Evolutionary conservation across 2,888 invertebrate genomes (phyloP), one percentile per base, ranked within the genome.

Genomic region (Hydroisotoma schaefferi): DNA sequence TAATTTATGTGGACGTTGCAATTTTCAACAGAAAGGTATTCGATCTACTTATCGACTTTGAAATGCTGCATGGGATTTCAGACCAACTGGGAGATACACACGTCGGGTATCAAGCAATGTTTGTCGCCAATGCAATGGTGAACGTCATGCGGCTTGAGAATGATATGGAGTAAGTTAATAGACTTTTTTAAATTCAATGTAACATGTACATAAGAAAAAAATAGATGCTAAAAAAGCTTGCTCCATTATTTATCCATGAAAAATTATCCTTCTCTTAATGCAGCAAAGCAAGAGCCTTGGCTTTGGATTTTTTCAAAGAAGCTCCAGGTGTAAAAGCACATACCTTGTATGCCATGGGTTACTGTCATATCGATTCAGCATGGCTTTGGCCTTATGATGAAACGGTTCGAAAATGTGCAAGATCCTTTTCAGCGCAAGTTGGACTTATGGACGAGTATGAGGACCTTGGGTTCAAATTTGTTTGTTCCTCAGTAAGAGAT

Each of bases 381-480:
- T 81, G 81, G 81, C 71, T 81, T 54, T 81, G 81, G 81, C 77
- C 79, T 0, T 80, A 78, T 71, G 77, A 75, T 29, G 80, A 80
- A 71, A 80, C 80, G 0, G 77, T 76, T 51, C 70, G 80, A 43
- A 81, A 81, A 68, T 79, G 79, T 74, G 80, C 78, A 2, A 70
- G 81, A 6, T 79, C 78, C 65, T 81, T 78, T 76, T 75, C 78
- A 2, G 75, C 78, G 33, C 76, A 77, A 20, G 61, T 81, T 23
- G 64, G 75, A 1, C 73, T 81, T 47, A 77, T 81, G 78, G 78
- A 80, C 18, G 73, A 76, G 59, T 79, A 79, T 67, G 77, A 78
- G 2, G 72, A 78, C 44, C n/a, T n/a, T n/a, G n/a, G 20, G 26
- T 77, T 77, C 63, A 76, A 68, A 2, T 81, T 81, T 69, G 78